Evolutionary conservation across 2,888 invertebrate genomes (phyloP), one percentile per base, ranked within the genome.

Genomic region (Hydrotaea cyrtoneurina): DNA sequence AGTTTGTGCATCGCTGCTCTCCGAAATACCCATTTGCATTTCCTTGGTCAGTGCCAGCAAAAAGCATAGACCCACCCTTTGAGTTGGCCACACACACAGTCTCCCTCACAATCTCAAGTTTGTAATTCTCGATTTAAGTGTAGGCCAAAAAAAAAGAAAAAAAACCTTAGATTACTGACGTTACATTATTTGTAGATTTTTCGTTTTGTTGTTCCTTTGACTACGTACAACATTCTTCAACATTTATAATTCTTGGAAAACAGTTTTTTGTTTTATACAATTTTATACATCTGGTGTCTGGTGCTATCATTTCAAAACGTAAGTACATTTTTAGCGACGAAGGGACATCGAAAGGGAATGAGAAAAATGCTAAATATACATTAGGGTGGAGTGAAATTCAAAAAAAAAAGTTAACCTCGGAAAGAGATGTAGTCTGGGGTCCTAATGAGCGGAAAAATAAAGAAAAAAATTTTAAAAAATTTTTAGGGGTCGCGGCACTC

Each of bases 231-330:
- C n/a, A 55, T 82, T 66, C 66, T 72, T 71, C 19, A 39, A 19
- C 31, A 64, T 79, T 75, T 59, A 17, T 17, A 31, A 57, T 72
- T 69, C n/a, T 66, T 43, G 59, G 31, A 46, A 62, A 50, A 17
- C n/a, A 13, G 31, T 5, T 23, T 17, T 59, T 21, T n/a, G 15
- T 57, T 66, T 64, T 36, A 53, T 74, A 76, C 53, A 69, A 74
- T 69, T 59, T 69, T 59, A 76, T 26, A 73, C 83, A 83, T 80
- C 80, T 83, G 80, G 76, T 80, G 73, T 79, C 72, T 83, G 76
- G 26, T 0, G 39, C 77, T 72, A 72, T 76, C 15, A 73, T 73
- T 66, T 73, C 46, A 83, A 83, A 46, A 11, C 50, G 39, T 39
- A 11, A 10, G 11, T 39, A 31, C 2, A 77, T 57, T 19, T n/a